Base-by-base conservation (phyloP, 2,797 vertebrate species). In the Otolemur crassicaudatus region DNA sequence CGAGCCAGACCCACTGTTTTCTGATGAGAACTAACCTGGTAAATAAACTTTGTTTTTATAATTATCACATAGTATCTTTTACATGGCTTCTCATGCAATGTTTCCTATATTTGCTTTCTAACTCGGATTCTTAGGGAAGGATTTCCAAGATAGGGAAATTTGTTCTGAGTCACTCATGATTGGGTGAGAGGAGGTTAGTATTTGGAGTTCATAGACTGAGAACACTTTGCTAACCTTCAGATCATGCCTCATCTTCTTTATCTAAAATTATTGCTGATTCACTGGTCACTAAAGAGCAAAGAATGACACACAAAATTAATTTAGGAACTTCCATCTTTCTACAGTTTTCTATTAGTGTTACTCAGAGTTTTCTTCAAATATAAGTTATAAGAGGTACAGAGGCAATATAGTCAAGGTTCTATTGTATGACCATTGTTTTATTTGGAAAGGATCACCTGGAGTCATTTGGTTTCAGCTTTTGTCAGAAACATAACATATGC, bases 21-120 rank as follows among this genome's bases (percentile, higher is more conserved):
- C 43, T 72, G 20, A 60, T 72, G 20, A 93, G 61, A 87, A 46
- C 67, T 46, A 77, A 40, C 8, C 5, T 90, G 56, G 43, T 70
- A 77, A 93, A 87, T 72, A 72, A 92, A 85, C n/a, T 76, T 37
- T 49, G 22, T 75, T 23, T 17, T 22, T 53, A 17, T 29, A 37
- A 72, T 37, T 31, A 63, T 46, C 76, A 19, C 16, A 20, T 65
- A 84, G 14, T 79, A 37, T 85, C 53, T 85, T 84, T 75, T 69
- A 56, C 43, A 40, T 75, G 23, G 23, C 22, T 88, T 91, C 56
- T 94, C 73, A 80, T 43, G 43, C 61, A 60, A n/a, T 43, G 87
- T 93, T 88, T 70, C 53, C 77, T 84, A 9, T 88, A 27, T 84
- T 94, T 94, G 25, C 70, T 94, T 86, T 94, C 75, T 87, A 90